Evolutionary conservation across 2,888 invertebrate species (phyloP), one percentile per base, ranked within the genome.

Genomic region (Formica aserva): DNA sequence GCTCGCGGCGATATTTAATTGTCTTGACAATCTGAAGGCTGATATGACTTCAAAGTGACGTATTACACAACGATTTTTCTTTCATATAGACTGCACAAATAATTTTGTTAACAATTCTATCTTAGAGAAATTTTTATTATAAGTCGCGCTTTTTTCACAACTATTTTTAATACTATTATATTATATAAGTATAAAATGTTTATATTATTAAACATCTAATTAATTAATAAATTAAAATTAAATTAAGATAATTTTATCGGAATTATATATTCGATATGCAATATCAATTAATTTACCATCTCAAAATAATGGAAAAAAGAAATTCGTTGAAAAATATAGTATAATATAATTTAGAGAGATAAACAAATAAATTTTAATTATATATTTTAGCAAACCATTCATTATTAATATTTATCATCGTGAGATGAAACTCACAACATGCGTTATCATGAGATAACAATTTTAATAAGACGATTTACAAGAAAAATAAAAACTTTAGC

Each of bases 1-100:
- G 66, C 41, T 22, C 15, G 15, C 41, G 66, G 22, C 26, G 22
- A 38, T 65, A 65, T 41, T 45, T 66, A 66, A 66, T 45, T 66
- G 66, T 15, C 41, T 9, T 45, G 26, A 66, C 41, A 66, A 66
- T 66, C 8, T 26, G 11, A 13, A 62, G 0, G 22, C 5, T 65
- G 41, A 66, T 66, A 66, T 22, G 45, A 45, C 41, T 26, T 66
- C 41, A 65, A 65, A 65, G 65, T 38, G 38, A 41, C 9, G 11
- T 35, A 41, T 22, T 15, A 41, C 15, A 41, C 9, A n/a, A 11
- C 26, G 6, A 65, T 38, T 62, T 29, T 62, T 62, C 41, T 45
- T 66, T 66, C 41, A 66, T 45, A 22, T 41, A 41, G 5, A 41
- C 15, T 45, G 13, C 38, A 41, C n/a, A 41, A 9, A 15, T 18